Base-by-base conservation (phyloP, 1,140 invertebrate genomes). In the Ceratina japonica region DNA sequence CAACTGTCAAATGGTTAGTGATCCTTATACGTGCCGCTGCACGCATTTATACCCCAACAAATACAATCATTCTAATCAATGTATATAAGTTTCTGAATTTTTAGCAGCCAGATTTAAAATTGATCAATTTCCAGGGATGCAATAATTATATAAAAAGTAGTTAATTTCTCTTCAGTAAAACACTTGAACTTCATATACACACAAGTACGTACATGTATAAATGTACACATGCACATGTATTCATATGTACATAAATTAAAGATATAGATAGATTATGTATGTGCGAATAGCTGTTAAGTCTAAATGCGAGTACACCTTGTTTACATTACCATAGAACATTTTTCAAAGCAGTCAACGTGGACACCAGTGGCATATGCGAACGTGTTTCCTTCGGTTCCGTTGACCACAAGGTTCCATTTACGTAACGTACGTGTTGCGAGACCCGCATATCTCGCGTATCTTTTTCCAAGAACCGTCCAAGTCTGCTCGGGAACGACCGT, bases 361-460 rank as follows among this genome's bases (percentile, higher is more conserved):
- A 62, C 18, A 63, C 59, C 44, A 54, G 16, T n/a, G 54, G 10
- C 37, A 44, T 44, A 44, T 10, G 37, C 22, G 54, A 56, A 44
- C 58, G 75, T 72, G 68, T 72, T 44, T 27, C 75, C 68, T 54
- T 63, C 44, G 68, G 68, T 72, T 70, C 58, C 75, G 68, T 72
- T 72, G 69, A 78, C 75, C 75, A 72, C 75, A 71, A 77, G 68
- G 59, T 71, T 77, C 49, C 49, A 72, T 78, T 78, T 78, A 78
- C 75, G 75, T 78, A 78, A 78, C 69, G 27, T 20, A 78, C 75
- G 75, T 61, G 75, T 78, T 72, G 75, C 75, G 75, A 78, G 75
- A 63, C 56, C 51, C 68, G 68, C 75, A 22, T 72, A 72, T 27
- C 68, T 54, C 22, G 31, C 75, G 37, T 71, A 63, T 78, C 68